These are phyloP conservation scores for Lissocephala sabroskyi DNA, from an alignment of 2,888 invertebrate species.

Conservation along the genomic window DNA sequence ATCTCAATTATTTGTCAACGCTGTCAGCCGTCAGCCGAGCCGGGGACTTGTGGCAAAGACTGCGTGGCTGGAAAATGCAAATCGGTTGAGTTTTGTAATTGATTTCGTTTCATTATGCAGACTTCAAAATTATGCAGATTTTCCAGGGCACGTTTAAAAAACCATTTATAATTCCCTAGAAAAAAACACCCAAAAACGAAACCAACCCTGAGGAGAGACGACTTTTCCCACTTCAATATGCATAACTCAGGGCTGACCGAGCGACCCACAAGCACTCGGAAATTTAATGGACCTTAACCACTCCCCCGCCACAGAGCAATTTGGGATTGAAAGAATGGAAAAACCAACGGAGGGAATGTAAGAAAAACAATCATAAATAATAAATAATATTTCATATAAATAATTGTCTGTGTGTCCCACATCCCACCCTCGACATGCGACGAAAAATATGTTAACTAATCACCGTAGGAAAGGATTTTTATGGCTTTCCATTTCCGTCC, in stretches of 20 bases:
- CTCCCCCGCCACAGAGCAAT: slow-evolving; percentile 10
- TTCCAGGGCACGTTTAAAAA: background rate
- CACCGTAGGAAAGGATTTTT: slow-evolving; percentile 72
- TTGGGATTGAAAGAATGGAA: too few species aligned
- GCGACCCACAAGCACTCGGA: slow-evolving; percentile 22
- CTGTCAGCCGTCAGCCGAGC: too few species aligned
- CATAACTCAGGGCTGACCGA: slow-evolving; percentile 34
- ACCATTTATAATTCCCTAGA: background rate
- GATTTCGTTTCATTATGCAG: slow-evolving; percentile 2
- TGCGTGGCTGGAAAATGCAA: slow-evolving; percentile 16
- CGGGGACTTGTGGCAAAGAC: too few species aligned
- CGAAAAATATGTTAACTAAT: slow-evolving; percentile 70
- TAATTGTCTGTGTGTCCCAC: slow-evolving; percentile 71
- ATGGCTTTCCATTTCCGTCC: slow-evolving; percentile 71
- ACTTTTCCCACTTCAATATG: slow-evolving; percentile 40
- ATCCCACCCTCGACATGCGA: slow-evolving; percentile 23
- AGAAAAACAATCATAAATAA: slow-evolving; percentile 51
- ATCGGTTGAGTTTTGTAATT: background rate
- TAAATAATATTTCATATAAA: slow-evolving; percentile 71
- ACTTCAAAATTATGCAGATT: slow-evolving; percentile 2
- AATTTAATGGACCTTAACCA: slow-evolving; percentile 49
- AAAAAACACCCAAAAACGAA: slow-evolving; percentile 8
- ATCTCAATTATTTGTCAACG: slow-evolving; percentile 60
- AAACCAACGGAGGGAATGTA: slow-evolving; percentile 13
- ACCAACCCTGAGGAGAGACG: slow-evolving; percentile 4